Evolutionary conservation across 1,140 invertebrate genomes (phyloP), one percentile per base, ranked within the genome.

Genomic region (Saccostrea glomerata): DNA sequence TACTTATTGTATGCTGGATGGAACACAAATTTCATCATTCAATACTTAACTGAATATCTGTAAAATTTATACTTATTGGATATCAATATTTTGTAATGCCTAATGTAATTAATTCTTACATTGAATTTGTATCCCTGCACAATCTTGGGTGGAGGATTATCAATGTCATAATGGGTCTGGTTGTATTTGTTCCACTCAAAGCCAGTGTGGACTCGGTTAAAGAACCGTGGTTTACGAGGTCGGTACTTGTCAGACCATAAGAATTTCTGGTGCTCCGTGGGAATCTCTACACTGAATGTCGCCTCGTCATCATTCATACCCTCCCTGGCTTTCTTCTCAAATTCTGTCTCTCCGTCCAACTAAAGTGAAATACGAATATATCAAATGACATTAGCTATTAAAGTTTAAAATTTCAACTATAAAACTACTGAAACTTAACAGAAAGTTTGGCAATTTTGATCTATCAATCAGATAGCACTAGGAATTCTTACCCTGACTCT

Each of bases 131-230:
- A 99, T 47, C 99, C 99, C 95, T 99, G 99, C 0, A 99, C 99
- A 94, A 99, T 99, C 96, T 99, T 99, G 0, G 99, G 99, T 23
- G 99, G 99, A 63, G 99, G 99, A 96, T 99, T 99, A 95, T 99
- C 99, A 97, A 99, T 99, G 94, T 99, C 99, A 95, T 99, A 99
- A 96, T 99, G 99, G 23, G 99, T 99, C 95, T 99, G 99, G 96
- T 99, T 99, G 94, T 99, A 99, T 94, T 99, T 99, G 95, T 99
- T 99, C 99, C 99, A 99, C 94, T 99, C 99, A 95, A 99, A 99
- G 7, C 99, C 98, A n/a, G 96, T 96, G 90, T 96, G 96, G 5
- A 96, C 96, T 89, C 98, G 96, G 96, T 99, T 99, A 95, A 99
- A 99, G 95, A 99, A 99, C 85, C 99, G 95, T 1, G 99, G 99